These are phyloP conservation scores for Raja brachyura DNA, from an alignment of 2,113 vertebrate genomes.

Conservation along the genomic window DNA sequence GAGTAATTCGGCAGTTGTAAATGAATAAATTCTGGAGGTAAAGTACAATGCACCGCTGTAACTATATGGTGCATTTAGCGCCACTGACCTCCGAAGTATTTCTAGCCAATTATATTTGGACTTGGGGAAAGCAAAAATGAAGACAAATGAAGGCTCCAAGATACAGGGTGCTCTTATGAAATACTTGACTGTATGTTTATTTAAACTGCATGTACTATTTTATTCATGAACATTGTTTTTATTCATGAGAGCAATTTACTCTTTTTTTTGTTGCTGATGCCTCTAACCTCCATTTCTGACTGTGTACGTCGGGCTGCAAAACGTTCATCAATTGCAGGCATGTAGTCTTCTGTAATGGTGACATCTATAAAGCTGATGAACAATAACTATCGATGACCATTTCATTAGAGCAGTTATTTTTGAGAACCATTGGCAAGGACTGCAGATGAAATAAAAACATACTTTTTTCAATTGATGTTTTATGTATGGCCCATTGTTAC, in stretches of 20 bases:
- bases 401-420: neutral
- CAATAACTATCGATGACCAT: neutral
- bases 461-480: neutral
- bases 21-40: too few species aligned
- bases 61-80: too few species aligned
- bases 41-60: too few species aligned
- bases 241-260: neutral
- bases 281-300: neutral
- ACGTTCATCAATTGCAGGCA: neutral
- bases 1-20: neutral
- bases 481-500: neutral
- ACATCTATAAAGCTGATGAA: neutral
- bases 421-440: neutral
- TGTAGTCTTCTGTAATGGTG: neutral
- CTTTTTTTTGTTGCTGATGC: neutral
- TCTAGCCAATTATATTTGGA: neutral
- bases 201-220: neutral
- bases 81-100: too few species aligned
- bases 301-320: neutral
- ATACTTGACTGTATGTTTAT: neutral
- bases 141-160: neutral
- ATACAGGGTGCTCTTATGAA: neutral
- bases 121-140: neutral
- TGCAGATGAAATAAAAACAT: neutral
- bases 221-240: slow-evolving; percentile 12